phyloP scores from a whole-genome alignment of 2,797 vertebrate species.

The Pipistrellus kuhlii region DNA sequence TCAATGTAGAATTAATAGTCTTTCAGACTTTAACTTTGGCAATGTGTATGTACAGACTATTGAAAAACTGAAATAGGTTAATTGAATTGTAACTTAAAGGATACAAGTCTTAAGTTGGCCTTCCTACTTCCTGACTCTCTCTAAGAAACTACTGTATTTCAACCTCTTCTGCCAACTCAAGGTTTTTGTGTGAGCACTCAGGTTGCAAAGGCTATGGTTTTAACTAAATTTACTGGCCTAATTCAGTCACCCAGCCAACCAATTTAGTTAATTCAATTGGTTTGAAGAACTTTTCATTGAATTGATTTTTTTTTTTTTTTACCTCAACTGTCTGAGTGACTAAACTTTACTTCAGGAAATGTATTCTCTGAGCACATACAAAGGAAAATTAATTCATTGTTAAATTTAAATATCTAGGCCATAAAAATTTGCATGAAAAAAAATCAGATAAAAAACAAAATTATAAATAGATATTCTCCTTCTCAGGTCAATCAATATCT shows the following conservation, averaged over 20 bases:
- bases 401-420: not conserved
- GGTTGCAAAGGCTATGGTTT: slow-evolving; percentile 24
- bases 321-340: not conserved
- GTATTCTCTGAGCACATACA: not conserved
- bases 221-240: slow-evolving; percentile 68
- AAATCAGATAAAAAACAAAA: not conserved
- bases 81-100: not conserved
- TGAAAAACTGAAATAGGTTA: slow-evolving; percentile 13
- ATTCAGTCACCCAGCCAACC: slow-evolving; percentile 71
- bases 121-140: not conserved
- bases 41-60: not conserved
- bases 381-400: not conserved
- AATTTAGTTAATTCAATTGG: slow-evolving; percentile 69
- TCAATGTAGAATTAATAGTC: not conserved
- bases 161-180: slow-evolving; percentile 6
- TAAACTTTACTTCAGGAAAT: slow-evolving; percentile 33
- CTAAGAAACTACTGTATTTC: slow-evolving; percentile 14
- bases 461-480: slow-evolving; percentile 18
- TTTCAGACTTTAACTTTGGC: slow-evolving; percentile 41
- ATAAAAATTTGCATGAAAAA: not conserved
- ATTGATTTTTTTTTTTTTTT: slow-evolving; percentile 54
- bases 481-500: not conserved
- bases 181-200: slow-evolving; percentile 43
- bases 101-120: not conserved
- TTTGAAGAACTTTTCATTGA: slow-evolving; percentile 60